Evolutionary conservation across 2,888 invertebrate species (phyloP).

Genomic region (Adineta ricciae): DNA sequence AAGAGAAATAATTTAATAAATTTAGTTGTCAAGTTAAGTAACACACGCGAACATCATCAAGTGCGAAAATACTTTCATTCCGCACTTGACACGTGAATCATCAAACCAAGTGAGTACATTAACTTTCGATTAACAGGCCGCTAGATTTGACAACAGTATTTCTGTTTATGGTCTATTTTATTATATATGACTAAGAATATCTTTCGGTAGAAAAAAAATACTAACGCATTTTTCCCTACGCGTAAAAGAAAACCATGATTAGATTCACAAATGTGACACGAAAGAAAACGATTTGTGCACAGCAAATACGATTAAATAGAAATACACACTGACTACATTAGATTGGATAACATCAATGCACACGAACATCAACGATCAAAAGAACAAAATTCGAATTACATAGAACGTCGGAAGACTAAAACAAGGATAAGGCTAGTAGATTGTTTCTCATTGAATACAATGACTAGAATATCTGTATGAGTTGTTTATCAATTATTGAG

Average conservation of each 20-base stretch:
- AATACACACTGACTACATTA: neutral
- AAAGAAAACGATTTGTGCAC: neutral
- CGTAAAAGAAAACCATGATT: too few species aligned
- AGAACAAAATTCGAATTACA: neutral
- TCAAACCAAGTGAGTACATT: neutral
- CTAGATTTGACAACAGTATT: neutral
- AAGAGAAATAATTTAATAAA: too few species aligned
- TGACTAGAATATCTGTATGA: neutral
- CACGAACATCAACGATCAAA: neutral
- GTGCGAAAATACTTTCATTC: too few species aligned
- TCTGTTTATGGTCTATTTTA: neutral
- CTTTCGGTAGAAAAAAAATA: neutral
- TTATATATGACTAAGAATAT: neutral
- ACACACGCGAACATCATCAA: too few species aligned
- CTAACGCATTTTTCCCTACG: neutral
- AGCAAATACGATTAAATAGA: neutral
- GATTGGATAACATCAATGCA: neutral
- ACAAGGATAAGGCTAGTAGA: neutral
- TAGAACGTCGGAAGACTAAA: neutral
- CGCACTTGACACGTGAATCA: neutral
- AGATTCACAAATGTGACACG: neutral
- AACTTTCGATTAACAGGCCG: too few species aligned
- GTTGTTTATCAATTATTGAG: neutral
- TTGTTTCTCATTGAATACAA: constrained; percentile 19
- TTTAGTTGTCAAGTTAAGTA: too few species aligned